Percentiles rank a stretch among this genome's conserved stretches.
Conservation (phyloP, 2,888 invertebrate genomes). For the Patella pellucida region DNA sequence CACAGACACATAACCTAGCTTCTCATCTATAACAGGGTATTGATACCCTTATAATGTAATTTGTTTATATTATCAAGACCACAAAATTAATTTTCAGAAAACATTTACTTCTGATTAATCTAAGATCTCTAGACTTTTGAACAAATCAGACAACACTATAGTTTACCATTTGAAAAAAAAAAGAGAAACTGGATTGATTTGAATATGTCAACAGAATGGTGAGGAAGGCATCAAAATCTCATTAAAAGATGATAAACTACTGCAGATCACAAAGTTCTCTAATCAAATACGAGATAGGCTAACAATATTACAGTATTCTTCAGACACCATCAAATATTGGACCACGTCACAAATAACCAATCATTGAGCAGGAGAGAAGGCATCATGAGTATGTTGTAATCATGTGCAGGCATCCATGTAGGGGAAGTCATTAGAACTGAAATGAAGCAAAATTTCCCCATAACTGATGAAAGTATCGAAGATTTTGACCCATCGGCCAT, state of each 20-base stretch:
- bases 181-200: background rate
- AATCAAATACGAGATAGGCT: background rate
- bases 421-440: background rate
- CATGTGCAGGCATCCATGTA: background rate
- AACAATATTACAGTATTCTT: background rate
- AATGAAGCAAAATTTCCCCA: background rate
- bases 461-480: background rate
- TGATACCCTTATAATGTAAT: too few species aligned
- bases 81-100: too few species aligned
- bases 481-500: background rate
- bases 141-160: too few species aligned
- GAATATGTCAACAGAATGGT: background rate
- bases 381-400: background rate
- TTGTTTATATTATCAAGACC: too few species aligned
- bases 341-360: too few species aligned
- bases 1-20: too few species aligned
- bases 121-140: too few species aligned
- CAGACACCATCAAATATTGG: too few species aligned
- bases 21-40: too few species aligned
- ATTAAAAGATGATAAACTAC: slow-evolving; percentile 12
- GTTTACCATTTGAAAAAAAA: background rate
- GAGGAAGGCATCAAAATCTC: background rate
- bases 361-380: too few species aligned
- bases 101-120: too few species aligned
- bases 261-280: background rate